phyloP scores from a whole-genome alignment of 2,797 vertebrate genomes.

The Choloepus didactylus region DNA sequence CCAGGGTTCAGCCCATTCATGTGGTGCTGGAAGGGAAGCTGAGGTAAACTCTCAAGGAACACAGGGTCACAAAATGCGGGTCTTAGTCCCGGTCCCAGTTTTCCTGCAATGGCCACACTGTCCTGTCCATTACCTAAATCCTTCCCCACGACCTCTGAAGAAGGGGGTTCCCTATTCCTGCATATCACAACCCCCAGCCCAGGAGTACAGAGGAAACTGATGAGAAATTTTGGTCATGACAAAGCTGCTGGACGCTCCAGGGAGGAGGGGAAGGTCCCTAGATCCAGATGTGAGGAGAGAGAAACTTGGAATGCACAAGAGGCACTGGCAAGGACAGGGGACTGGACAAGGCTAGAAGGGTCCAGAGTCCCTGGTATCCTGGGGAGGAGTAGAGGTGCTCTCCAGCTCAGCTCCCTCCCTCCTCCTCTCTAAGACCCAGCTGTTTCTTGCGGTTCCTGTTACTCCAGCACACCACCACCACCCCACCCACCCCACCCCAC shows the following conservation, averaged over 20 bases:
- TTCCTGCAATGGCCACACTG: neutral
- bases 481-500: no score
- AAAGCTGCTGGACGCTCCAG: neutral
- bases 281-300: slow-evolving; percentile 1
- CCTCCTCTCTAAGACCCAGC: neutral
- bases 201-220: neutral
- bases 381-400: neutral
- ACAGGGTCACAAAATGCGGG: neutral
- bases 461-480: neutral
- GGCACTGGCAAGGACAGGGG: neutral
- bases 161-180: slow-evolving; percentile 2
- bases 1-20: neutral
- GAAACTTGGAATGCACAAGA: neutral
- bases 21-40: slow-evolving; percentile 21
- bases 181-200: neutral
- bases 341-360: neutral
- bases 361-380: neutral
- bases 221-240: slow-evolving; percentile 13
- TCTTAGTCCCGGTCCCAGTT: neutral
- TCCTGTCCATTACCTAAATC: neutral
- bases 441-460: slow-evolving; percentile 15
- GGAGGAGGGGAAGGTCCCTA: neutral
- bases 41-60: neutral
- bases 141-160: neutral
- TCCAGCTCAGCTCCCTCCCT: neutral